phyloP scores from a whole-genome alignment of 2,888 invertebrate species.

The Taenaris catops region DNA sequence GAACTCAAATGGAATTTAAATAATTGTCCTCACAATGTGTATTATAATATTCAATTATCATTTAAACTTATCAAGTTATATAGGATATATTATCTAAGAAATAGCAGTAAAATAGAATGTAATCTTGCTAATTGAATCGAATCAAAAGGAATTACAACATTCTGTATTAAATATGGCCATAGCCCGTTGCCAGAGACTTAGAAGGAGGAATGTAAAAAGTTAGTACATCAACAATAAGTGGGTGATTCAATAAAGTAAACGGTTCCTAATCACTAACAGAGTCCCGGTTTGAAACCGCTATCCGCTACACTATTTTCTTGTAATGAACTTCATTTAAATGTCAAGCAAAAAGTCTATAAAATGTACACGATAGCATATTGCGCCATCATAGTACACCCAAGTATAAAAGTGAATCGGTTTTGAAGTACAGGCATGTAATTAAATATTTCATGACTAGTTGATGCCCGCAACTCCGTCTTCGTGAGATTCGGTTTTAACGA shows the following conservation, averaged over 20 bases:
- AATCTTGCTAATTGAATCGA: slow-evolving; percentile 43
- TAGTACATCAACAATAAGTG: slow-evolving; percentile 44
- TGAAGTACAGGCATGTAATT: no score
- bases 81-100: slow-evolving; percentile 18
- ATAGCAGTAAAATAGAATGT: slow-evolving; percentile 32
- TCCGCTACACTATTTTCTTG: slow-evolving; percentile 1
- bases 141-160: slow-evolving; percentile 41
- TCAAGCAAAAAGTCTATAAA: no score
- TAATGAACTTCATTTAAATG: slow-evolving; percentile 3
- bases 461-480: no score
- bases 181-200: slow-evolving; percentile 37
- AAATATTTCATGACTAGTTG: no score
- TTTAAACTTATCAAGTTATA: slow-evolving; percentile 18
- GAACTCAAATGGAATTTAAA: slow-evolving; percentile 15
- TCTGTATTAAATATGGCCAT: slow-evolving; percentile 33
- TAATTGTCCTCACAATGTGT: slow-evolving; percentile 9
- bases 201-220: slow-evolving; percentile 44
- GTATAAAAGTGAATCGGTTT: no score
- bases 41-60: slow-evolving; percentile 11
- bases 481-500: no score
- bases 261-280: slow-evolving; percentile 42
- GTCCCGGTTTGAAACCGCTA: slow-evolving; percentile 10
- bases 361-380: no score
- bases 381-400: no score
- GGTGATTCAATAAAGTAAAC: slow-evolving; percentile 63